Percentiles rank a stretch among this genome's conserved stretches.
phyloP scores from a whole-genome alignment of 2,888 invertebrate species.

The Exocentrus adspersus region DNA sequence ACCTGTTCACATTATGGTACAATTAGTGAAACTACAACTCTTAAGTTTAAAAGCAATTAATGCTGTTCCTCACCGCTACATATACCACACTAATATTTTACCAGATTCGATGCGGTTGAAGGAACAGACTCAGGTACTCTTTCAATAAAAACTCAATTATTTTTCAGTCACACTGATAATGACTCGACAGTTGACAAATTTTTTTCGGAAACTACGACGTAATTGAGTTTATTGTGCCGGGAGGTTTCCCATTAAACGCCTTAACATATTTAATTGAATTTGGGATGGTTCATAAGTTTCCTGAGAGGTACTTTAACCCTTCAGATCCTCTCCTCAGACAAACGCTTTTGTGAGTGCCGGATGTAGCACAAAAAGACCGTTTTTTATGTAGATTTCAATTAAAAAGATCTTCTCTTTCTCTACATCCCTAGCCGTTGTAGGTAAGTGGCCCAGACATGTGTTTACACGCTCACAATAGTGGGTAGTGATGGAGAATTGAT shows the following conservation, averaged over 20 bases:
- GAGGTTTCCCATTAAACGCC: constrained; percentile 8
- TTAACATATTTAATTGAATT: constrained; percentile 20
- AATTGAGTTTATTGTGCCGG: constrained; percentile 10
- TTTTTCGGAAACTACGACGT: not conserved
- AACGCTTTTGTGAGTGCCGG: constrained; percentile 1
- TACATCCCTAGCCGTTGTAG: not conserved
- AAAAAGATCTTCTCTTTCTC: constrained; percentile 19
- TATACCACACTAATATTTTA: too few relatives aligned
- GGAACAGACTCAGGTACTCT: not conserved
- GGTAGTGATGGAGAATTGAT: not conserved
- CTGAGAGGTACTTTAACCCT: constrained; percentile 14
- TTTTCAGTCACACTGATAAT: not conserved
- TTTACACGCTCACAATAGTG: constrained; percentile 9
- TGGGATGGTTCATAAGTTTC: not conserved
- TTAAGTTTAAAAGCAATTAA: too few relatives aligned
- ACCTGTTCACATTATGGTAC: too few relatives aligned
- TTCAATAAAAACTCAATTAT: not conserved
- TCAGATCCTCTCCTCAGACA: constrained; percentile 11
- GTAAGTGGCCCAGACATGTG: constrained; percentile 17
- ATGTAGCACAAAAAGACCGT: constrained; percentile 7
- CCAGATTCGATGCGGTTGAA: too few relatives aligned
- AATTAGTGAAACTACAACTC: too few relatives aligned
- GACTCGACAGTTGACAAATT: constrained; percentile 13
- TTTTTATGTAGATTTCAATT: constrained; percentile 19
- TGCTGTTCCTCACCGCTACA: too few relatives aligned